Percentiles rank a stretch among this genome's conserved stretches.
These are phyloP conservation scores for Endotricha flammealis DNA, from an alignment of 2,888 invertebrate species.

Conservation along the genomic window DNA sequence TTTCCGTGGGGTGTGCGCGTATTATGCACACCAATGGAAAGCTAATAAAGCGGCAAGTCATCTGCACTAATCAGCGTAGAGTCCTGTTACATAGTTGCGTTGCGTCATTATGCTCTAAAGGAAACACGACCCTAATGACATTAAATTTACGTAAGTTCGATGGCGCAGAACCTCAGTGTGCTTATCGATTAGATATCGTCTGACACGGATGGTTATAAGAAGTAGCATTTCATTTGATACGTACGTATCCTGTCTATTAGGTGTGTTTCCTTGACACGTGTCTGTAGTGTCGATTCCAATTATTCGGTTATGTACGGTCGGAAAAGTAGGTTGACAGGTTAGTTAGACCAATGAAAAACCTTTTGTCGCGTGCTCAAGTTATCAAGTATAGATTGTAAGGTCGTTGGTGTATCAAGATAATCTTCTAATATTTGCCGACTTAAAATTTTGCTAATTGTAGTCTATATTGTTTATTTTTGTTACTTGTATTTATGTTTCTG, in stretches of 20 bases:
- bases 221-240: slow-evolving; percentile 5
- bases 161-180: slow-evolving; percentile 1
- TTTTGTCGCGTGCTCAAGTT: too few species aligned
- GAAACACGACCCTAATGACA: slow-evolving; percentile 17
- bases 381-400: too few species aligned
- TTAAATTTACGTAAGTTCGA: slow-evolving; percentile 6
- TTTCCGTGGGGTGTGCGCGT: slow-evolving; percentile 36
- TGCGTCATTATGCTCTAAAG: slow-evolving; percentile 30
- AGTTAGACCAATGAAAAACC: too few species aligned
- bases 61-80: slow-evolving; percentile 50
- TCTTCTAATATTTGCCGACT: too few species aligned
- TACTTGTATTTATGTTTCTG: too few species aligned
- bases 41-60: slow-evolving; percentile 56
- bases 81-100: slow-evolving; percentile 46
- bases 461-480: too few species aligned
- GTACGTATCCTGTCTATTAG: slow-evolving; percentile 1
- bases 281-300: slow-evolving; percentile 2
- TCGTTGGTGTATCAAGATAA: too few species aligned
- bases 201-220: slow-evolving; percentile 4
- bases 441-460: too few species aligned
- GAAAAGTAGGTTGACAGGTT: too few species aligned
- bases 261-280: slow-evolving; percentile 4
- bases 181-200: slow-evolving; percentile 10
- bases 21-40: slow-evolving; percentile 32
- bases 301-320: too few species aligned